A percentile compares a stretch with the other conserved stretches of the same genome.
Conservation (phyloP, 2,888 invertebrate genomes). For the Epirrhoe alternata region DNA sequence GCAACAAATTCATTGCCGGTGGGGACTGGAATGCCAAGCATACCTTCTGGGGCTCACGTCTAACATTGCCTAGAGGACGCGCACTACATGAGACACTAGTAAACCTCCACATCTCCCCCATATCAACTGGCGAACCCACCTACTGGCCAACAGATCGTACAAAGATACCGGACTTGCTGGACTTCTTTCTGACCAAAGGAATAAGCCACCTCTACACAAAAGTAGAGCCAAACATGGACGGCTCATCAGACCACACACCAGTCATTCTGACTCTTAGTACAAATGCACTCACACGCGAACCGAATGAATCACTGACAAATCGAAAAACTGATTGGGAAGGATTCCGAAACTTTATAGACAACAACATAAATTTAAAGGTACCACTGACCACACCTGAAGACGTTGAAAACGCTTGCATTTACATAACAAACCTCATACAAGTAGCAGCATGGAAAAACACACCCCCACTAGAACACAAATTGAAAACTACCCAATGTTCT, state of each 20-base stretch:
- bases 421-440: not conserved
- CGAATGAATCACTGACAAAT: not conserved
- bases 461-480: not conserved
- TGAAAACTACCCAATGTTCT: not conserved
- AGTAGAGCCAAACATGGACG: not conserved
- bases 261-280: not conserved
- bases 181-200: not conserved
- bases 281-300: not conserved
- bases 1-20: not conserved
- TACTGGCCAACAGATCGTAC: slow-evolving; percentile 7
- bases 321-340: not conserved
- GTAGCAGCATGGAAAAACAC: not conserved
- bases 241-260: not conserved
- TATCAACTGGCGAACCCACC: not conserved
- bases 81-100: not conserved
- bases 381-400: not conserved
- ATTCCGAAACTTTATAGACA: not conserved
- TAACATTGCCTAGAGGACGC: not conserved
- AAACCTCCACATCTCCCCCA: not conserved
- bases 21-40: slow-evolving; percentile 10
- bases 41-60: slow-evolving; percentile 1
- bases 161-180: not conserved
- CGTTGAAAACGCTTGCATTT: not conserved
- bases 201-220: not conserved
- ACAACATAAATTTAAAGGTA: not conserved